Base-by-base conservation (phyloP, 2,888 invertebrate genomes). In the Acleris sparsana region DNA sequence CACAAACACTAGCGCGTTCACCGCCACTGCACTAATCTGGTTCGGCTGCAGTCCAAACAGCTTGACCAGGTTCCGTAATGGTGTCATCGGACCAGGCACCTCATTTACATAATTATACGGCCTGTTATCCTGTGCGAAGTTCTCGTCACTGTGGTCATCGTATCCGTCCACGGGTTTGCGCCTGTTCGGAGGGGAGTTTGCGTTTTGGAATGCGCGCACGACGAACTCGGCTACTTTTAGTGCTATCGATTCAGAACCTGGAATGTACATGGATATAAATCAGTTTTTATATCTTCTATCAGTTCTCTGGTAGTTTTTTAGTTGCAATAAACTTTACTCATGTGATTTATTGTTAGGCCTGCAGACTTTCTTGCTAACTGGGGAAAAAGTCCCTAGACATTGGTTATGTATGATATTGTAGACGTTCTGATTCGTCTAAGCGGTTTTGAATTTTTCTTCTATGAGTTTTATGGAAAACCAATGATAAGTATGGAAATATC, bases 1-100 rank as follows among this genome's bases (percentile, higher is more conserved):
- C 17, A 97, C 93, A 85, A 97, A 96, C 70, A 97, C 95, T 17
- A 97, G 93, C 20, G 96, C 96, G 82, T 97, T 97, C 17, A 97
- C 94, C 16, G 97, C 96, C 49, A 97, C 95, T 0, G 97, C 97
- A 39, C 96, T 95, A 68, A 97, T 93, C 86, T 96, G 96, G 63
- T 94, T 94, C 0, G 95, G 93, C 80, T 97, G 96, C 60, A 97
- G 93, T 20, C 97, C 97, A 72, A 97, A 93, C 63, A 97, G 85
- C 55, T 94, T 93, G 69, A 97, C 93, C 73, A 96, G 93, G 62
- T 89, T 83, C 59, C 82, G 79, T 69, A 86, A 73, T 51, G 91
- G 87, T 17, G 87, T 83, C 75, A 87, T 73, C n/a, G 88, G 93
- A 53, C 94, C 82, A 49, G 87, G 93, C 1, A 94, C 94, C 58